Conservation (phyloP, 2,797 vertebrate species). For the Coendou prehensilis region DNA sequence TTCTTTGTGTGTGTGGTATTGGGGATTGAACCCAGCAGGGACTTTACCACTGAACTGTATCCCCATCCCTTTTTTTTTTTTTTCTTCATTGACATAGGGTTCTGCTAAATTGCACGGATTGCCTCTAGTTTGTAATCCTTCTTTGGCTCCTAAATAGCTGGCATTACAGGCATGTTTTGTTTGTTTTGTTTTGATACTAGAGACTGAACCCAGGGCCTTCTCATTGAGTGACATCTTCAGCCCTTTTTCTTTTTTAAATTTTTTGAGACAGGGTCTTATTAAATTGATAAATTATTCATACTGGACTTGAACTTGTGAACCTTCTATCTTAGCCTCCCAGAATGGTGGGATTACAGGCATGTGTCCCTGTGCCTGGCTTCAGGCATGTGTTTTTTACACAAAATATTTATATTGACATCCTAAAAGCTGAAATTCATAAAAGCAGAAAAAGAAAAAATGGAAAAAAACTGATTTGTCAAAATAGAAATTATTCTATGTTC, state of each 20-base stretch:
- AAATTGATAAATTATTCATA: not conserved
- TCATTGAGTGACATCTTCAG: not conserved
- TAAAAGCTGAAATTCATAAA: constrained; percentile 36
- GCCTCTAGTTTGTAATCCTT: not conserved
- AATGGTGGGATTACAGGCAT: no score
- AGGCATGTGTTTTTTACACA: constrained; percentile 3
- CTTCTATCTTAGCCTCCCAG: not conserved
- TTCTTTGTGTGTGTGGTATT: not conserved
- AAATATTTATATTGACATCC: constrained; percentile 6
- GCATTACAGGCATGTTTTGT: not conserved
- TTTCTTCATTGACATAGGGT: not conserved
- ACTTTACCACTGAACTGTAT: not conserved
- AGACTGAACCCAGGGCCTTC: not conserved
- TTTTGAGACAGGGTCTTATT: not conserved
- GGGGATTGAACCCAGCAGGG: not conserved
- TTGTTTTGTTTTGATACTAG: not conserved
- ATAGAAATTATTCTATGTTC: constrained; percentile 19
- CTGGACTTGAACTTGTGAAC: not conserved
- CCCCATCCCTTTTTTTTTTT: not conserved
- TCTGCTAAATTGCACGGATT: not conserved
- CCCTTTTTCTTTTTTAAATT: not conserved
- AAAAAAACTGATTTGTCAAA: constrained; percentile 37
- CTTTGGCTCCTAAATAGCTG: not conserved
- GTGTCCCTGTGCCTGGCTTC: not conserved
- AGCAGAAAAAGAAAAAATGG: constrained; percentile 10